Percentiles rank a stretch among this genome's conserved stretches.
These are phyloP conservation scores for Sicus ferrugineus DNA, from an alignment of 2,888 invertebrate species.

Conservation along the genomic window DNA sequence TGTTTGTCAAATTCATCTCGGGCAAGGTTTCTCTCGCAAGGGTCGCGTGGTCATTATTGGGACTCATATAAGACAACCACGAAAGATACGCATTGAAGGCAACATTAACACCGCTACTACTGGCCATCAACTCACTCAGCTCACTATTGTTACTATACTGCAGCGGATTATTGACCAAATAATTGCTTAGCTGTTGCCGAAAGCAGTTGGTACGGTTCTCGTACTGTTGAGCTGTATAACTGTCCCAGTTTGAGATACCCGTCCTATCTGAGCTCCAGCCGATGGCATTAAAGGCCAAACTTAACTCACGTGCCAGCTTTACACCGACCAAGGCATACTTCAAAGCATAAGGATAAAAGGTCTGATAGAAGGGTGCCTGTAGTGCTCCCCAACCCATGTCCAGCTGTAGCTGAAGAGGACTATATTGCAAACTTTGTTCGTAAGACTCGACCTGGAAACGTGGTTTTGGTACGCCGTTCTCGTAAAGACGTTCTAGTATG, in stretches of 20 bases:
- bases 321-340: constrained; percentile 53
- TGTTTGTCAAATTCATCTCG: constrained; percentile 55
- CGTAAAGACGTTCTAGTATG: constrained; percentile 45
- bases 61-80: constrained; percentile 53
- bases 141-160: constrained; percentile 43
- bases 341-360: constrained; percentile 48
- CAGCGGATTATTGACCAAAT: constrained; percentile 44
- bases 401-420: constrained; percentile 50
- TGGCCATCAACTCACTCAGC: constrained; percentile 47
- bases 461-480: constrained; percentile 43
- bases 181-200: constrained; percentile 50
- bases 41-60: constrained; percentile 50
- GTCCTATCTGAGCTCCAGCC: constrained; percentile 54
- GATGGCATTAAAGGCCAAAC: constrained; percentile 53
- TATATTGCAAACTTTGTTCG: constrained; percentile 51
- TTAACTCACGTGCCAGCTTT: constrained; percentile 49
- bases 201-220: constrained; percentile 54
- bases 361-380: constrained; percentile 54
- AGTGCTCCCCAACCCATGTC: constrained; percentile 54
- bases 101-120: constrained; percentile 52
- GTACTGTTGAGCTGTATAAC: constrained; percentile 47
- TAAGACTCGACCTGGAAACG: constrained; percentile 52
- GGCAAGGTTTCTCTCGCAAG: constrained; percentile 56
- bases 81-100: constrained; percentile 57
- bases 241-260: constrained; percentile 52